phyloP scores from a whole-genome alignment of 1,140 invertebrate genomes.

The Drosophila saltans region DNA sequence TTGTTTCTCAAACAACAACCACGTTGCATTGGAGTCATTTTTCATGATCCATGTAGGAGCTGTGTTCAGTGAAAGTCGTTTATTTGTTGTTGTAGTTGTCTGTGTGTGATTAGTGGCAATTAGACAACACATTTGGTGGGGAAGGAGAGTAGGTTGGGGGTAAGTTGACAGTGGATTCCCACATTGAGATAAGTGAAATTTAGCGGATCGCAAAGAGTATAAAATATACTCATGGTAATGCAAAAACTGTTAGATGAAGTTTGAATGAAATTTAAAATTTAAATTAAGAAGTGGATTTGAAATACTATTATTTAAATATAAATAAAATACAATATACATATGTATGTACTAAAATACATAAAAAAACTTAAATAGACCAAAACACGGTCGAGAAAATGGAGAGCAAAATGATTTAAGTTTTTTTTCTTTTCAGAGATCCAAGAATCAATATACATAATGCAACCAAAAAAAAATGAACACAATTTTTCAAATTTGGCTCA shows the following conservation, averaged over 20 bases:
- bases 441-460: too few relatives aligned
- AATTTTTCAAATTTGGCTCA: too few relatives aligned
- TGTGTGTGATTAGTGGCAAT: slow-evolving; percentile 62
- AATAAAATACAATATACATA: too few relatives aligned
- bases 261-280: too few relatives aligned
- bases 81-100: slow-evolving; percentile 5
- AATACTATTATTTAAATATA: too few relatives aligned
- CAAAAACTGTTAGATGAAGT: not conserved
- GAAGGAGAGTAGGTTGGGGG: slow-evolving; percentile 20
- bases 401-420: too few relatives aligned
- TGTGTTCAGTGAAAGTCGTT: slow-evolving; percentile 40
- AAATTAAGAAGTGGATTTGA: too few relatives aligned
- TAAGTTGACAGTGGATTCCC: slow-evolving; percentile 7
- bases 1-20: not conserved
- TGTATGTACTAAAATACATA: too few relatives aligned
- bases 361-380: too few relatives aligned
- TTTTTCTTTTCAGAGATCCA: too few relatives aligned
- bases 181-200: slow-evolving; percentile 1
- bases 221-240: not conserved
- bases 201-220: not conserved
- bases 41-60: slow-evolving; percentile 37
- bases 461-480: too few relatives aligned
- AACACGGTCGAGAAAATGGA: too few relatives aligned
- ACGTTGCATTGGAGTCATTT: slow-evolving; percentile 49
- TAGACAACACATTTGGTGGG: slow-evolving; percentile 39